These are phyloP conservation scores for Rutilus rutilus DNA, from an alignment of 2,113 vertebrate genomes.

Conservation along the genomic window DNA sequence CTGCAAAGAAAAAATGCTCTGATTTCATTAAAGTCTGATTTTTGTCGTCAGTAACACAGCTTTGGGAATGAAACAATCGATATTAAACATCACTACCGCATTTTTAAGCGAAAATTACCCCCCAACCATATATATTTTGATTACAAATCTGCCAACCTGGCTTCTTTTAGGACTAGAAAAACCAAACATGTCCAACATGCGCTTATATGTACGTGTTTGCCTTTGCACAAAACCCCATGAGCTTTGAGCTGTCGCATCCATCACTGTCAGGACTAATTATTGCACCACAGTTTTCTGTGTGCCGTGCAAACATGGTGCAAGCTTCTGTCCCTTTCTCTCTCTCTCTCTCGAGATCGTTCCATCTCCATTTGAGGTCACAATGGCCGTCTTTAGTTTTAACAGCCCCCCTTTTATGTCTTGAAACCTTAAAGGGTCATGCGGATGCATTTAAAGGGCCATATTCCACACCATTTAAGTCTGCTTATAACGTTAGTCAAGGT, in stretches of 20 bases:
- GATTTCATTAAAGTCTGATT: not conserved
- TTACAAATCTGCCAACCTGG: not conserved
- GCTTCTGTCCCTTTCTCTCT: not conserved
- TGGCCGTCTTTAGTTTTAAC: not conserved
- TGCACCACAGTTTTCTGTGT: conserved; percentile 26
- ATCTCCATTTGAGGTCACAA: not conserved
- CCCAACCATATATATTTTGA: not conserved
- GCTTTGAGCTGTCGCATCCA: conserved; percentile 35
- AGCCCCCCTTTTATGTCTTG: not conserved
- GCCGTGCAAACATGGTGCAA: conserved; percentile 39
- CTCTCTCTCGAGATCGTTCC: not conserved
- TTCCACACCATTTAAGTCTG: not conserved
- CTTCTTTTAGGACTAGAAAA: not conserved
- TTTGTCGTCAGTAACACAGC: not conserved
- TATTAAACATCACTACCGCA: not conserved
- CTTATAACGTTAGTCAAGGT: not conserved
- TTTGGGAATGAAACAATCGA: not conserved
- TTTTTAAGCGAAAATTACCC: not conserved
- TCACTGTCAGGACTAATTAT: conserved; percentile 53
- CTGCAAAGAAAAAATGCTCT: not conserved
- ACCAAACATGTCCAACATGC: not conserved
- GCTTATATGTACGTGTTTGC: conserved; percentile 5
- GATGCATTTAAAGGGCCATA: conserved; percentile 9
- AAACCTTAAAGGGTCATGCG: conserved; percentile 11
- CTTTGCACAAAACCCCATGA: conserved; percentile 22